Evolutionary conservation across 2,797 vertebrate species (phyloP), one percentile per base, ranked within the genome.

Genomic region (Triplophysa bombifrons): DNA sequence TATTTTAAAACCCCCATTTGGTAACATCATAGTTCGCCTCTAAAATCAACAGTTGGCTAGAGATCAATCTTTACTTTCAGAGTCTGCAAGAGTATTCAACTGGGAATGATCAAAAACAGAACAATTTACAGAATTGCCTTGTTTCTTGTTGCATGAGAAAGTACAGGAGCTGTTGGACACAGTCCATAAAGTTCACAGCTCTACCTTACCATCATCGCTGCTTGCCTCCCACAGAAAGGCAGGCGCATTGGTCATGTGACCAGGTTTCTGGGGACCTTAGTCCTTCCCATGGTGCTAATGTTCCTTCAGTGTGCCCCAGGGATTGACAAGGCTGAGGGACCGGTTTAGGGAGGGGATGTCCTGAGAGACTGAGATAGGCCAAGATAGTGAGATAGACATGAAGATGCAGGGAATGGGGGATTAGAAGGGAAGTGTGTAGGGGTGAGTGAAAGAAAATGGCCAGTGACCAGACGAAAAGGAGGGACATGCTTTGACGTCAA

Each of bases 281-380:
- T 87, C 89, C 93, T 94, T 94, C 94, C 92, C 94, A 94, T 93
- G 93, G 90, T 92, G 90, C 91, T 93, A 89, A 90, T 92, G 91
- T 93, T 93, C 91, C 88, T 87, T 88, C 83, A 63, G 74, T 72
- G 84, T 87, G 86, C 90, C 84, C 77, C 75, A 74, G 86, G 88
- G 84, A 80, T 51, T 53, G 1, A 60, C 86, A 87, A 85, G 82
- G 82, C 1, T n/a, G 4, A 84, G 83, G 84, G 78, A 87, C 88
- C 70, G 56, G 41, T 90, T 89, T 88, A 88, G 87, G 72, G 86
- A 85, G 86, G 86, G 83, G 77, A 67, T 2, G 78, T 16, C 50
- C 58, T 63, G 68, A 86, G 84, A 73, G 80, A 82, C 74, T 56
- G 83, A 83, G 77, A 82, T 83, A 84, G 75, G 19, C 78, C 76